Conservation (phyloP, 2,113 vertebrate species). For the Phalacrocorax carbo region DNA sequence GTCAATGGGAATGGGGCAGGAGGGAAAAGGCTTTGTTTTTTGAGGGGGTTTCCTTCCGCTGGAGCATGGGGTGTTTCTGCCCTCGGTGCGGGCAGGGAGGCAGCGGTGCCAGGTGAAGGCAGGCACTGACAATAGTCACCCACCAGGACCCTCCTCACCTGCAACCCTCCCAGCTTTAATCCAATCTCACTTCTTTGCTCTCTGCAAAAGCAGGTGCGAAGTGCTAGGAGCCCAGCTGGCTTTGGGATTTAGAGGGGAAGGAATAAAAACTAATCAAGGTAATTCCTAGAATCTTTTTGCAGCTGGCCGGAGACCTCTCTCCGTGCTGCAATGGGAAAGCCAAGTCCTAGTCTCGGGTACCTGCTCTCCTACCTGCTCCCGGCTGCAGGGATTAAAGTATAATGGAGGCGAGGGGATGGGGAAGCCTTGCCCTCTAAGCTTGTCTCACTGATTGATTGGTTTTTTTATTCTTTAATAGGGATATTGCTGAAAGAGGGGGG, state of each 20-base stretch:
- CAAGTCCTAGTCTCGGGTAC: neutral
- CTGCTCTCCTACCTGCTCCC: neutral
- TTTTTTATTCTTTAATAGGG: neutral
- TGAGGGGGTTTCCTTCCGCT: neutral
- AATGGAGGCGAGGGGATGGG: neutral
- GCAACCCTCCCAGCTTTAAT: neutral
- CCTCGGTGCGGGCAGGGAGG: fast-evolving
- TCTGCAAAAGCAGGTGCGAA: neutral
- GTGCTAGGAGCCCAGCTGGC: neutral
- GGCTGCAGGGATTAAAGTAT: neutral
- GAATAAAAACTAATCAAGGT: neutral
- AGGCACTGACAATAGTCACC: neutral
- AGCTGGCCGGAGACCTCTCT: fast-evolving
- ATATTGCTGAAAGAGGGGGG: neutral
- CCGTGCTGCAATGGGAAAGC: fast-evolving
- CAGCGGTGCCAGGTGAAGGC: neutral
- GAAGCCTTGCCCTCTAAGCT: neutral
- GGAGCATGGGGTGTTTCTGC: neutral
- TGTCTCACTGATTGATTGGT: neutral
- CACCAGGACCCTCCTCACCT: too few species aligned
- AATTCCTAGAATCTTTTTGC: neutral
- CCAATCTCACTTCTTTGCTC: neutral
- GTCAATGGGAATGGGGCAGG: fast-evolving
- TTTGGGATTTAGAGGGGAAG: neutral
- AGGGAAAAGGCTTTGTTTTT: neutral